Percentiles rank a stretch among this genome's conserved stretches.
These are phyloP conservation scores for Pteronotus mesoamericanus DNA, from an alignment of 2,797 vertebrate species.

Conservation along the genomic window DNA sequence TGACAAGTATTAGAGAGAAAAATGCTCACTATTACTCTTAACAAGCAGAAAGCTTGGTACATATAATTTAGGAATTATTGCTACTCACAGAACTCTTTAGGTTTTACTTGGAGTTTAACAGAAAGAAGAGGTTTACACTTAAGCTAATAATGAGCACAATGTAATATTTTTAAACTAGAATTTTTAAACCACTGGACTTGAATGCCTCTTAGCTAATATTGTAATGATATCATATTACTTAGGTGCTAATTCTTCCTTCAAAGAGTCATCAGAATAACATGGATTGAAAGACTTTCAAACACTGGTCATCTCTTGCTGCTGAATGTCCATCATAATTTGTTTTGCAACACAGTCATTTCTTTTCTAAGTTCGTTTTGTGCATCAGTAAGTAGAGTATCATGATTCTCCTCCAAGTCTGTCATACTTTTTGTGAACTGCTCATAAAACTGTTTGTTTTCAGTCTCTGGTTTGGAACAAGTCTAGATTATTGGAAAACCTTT, in stretches of 20 bases:
- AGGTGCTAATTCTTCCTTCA: slow-evolving; percentile 85
- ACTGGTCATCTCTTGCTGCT: slow-evolving; percentile 95
- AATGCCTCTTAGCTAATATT: slow-evolving; percentile 83
- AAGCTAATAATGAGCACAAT: background rate
- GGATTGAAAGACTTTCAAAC: slow-evolving; percentile 94
- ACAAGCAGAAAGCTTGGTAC: background rate
- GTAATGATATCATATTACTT: slow-evolving; percentile 83
- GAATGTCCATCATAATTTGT: slow-evolving; percentile 95
- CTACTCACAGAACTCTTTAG: slow-evolving; percentile 16
- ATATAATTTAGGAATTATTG: background rate
- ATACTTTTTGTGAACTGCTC: slow-evolving; percentile 92
- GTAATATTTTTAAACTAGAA: background rate
- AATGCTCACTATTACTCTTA: slow-evolving; percentile 16
- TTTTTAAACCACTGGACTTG: slow-evolving; percentile 36
- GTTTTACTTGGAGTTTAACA: slow-evolving; percentile 42
- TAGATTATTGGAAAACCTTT: slow-evolving; percentile 91
- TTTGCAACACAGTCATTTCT: slow-evolving; percentile 92
- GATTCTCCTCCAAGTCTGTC: slow-evolving; percentile 91
- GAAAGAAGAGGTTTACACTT: background rate
- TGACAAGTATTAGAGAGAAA: slow-evolving; percentile 18
- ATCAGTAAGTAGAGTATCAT: slow-evolving; percentile 86
- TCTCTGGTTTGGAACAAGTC: slow-evolving; percentile 91
- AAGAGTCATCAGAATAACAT: slow-evolving; percentile 90
- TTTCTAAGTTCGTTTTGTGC: slow-evolving; percentile 92
- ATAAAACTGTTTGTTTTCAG: slow-evolving; percentile 89